Percentiles rank a stretch among this genome's conserved stretches.
phyloP scores from a whole-genome alignment of 92 coral and sea anemone species.

The Montipora capitata region DNA sequence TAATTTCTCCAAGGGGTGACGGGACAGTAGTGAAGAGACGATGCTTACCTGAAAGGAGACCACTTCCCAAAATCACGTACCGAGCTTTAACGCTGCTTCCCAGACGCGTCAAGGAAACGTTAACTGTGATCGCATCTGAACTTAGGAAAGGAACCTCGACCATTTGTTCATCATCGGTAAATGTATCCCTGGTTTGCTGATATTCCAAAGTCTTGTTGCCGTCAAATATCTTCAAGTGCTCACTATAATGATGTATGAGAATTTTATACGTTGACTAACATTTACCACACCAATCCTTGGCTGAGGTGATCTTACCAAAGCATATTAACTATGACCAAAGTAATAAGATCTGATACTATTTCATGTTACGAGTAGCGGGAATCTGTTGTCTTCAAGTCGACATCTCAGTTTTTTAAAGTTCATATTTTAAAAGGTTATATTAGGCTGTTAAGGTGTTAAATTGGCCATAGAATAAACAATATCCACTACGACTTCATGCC shows the following conservation, averaged over 20 bases:
- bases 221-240: constrained; percentile 8
- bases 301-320: too few species aligned
- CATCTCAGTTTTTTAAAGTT: too few species aligned
- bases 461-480: too few species aligned
- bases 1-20: too few species aligned
- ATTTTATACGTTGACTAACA: background rate
- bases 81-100: background rate
- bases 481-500: background rate
- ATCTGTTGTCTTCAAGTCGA: too few species aligned
- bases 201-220: background rate
- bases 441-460: too few species aligned
- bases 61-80: background rate
- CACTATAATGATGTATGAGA: background rate
- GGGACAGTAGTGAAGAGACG: too few species aligned
- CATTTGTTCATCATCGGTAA: background rate
- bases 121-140: background rate
- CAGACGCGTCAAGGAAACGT: background rate
- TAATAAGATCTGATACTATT: too few species aligned
- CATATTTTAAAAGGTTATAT: too few species aligned
- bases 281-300: background rate
- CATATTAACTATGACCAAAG: too few species aligned
- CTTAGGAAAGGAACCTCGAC: background rate
- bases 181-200: background rate
- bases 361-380: too few species aligned
- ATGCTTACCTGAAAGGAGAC: constrained; percentile 7